Evolutionary conservation across 1,140 invertebrate species (phyloP).

Genomic region (Lordiphosa stackelbergi): DNA sequence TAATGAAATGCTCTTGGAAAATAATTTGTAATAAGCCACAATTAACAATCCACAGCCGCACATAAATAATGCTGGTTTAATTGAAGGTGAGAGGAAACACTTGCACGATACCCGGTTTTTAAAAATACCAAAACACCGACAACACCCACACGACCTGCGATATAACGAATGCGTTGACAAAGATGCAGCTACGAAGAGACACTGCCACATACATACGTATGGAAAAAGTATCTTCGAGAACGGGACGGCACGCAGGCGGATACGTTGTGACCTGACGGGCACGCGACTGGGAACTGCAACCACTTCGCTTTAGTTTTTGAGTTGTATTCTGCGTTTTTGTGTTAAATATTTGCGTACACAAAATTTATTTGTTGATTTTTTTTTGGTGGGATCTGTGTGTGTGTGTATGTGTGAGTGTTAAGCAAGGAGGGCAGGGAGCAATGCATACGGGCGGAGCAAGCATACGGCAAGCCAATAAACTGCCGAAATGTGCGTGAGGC

Average conservation of each 20-base stretch:
- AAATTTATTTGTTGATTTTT: constrained; percentile 57
- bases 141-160: constrained; percentile 7
- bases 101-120: constrained; percentile 26
- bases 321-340: constrained; percentile 54
- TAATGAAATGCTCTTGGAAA: constrained; percentile 17
- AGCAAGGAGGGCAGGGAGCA: constrained; percentile 5
- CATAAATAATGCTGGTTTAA: constrained; percentile 23
- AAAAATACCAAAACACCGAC: neutral
- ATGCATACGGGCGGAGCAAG: constrained; percentile 24
- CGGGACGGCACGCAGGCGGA: constrained; percentile 28
- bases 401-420: neutral
- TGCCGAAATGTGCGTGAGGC: constrained; percentile 61
- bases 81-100: constrained; percentile 16
- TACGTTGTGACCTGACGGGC: constrained; percentile 62
- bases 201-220: constrained; percentile 3
- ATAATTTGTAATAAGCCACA: constrained; percentile 19
- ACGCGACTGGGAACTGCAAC: constrained; percentile 71
- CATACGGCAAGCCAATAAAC: constrained; percentile 62
- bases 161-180: constrained; percentile 18
- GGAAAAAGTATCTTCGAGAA: neutral
- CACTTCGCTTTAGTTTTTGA: constrained; percentile 52
- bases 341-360: constrained; percentile 71
- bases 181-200: constrained; percentile 9
- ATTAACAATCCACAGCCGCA: constrained; percentile 30
- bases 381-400: constrained; percentile 18